Evolutionary conservation across 2,888 invertebrate species (phyloP), one percentile per base, ranked within the genome.

Genomic region (Pyrocoelia pectoralis): DNA sequence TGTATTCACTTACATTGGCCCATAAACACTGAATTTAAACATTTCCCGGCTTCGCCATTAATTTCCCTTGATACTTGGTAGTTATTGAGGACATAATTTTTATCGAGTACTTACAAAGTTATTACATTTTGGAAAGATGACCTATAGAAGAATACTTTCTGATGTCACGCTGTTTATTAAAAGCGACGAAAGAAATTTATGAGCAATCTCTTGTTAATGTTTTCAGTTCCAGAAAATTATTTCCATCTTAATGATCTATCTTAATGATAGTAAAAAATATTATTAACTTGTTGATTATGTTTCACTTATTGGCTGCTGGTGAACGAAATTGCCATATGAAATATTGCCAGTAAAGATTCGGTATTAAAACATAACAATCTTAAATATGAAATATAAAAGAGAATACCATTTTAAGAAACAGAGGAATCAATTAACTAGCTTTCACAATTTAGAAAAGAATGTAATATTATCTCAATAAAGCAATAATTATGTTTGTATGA

Each of bases 11-110:
- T 43, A 15, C 15, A 13, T 2, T 43, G 17, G 14, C 3, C 46
- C n/a, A 46, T 46, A 46, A 46, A 18, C 46, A 46, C 46, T 46
- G 17, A 46, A 46, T 46, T 46, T 46, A 46, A 46, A 46, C 46
- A 46, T 46, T 46, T 46, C 17, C 17, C 14, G 17, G 14, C 18
- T 46, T 46, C n/a, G 14, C 2, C 46, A 46, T 46, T 46, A 46
- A 46, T 46, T 46, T 46, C 46, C 46, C 17, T 46, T 18, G 17
- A 46, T 18, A 46, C 46, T 17, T 18, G 46, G n/a, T 46, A 17
- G 46, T 46, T 46, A 46, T 46, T 46, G 46, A 15, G 6, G 10
- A 15, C 18, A 46, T 46, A 46, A 46, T 46, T 46, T 46, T 46
- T 46, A 46, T 46, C 18, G 5, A 17, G 46, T 46, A 46, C 46